phyloP scores from a whole-genome alignment of 2,797 vertebrate species.

The Philypnodon macrostomus region DNA sequence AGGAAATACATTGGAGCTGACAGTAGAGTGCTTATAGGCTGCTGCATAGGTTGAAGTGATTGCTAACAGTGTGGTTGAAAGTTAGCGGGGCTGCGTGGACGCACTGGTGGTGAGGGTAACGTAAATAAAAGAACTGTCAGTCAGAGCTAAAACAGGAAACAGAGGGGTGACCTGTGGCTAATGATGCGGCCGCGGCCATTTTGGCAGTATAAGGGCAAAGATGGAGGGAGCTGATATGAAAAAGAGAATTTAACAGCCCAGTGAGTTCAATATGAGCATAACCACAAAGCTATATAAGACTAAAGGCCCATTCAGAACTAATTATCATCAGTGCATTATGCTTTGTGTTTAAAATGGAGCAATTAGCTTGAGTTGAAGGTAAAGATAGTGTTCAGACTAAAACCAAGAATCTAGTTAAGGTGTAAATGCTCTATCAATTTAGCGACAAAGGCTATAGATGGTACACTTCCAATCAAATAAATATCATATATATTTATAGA shows the following conservation, averaged over 20 bases:
- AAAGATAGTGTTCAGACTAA: too few species aligned
- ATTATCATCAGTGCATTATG: background rate
- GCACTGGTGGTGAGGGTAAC: conserved; percentile 6
- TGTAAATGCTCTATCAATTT: too few species aligned
- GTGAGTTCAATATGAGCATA: conserved; percentile 4
- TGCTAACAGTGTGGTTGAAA: conserved; percentile 26
- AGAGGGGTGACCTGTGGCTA: conserved; percentile 31
- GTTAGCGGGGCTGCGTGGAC: conserved; percentile 5
- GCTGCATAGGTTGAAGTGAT: conserved; percentile 10
- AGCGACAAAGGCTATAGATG: too few species aligned
- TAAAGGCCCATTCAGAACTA: conserved; percentile 1
- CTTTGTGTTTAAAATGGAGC: background rate
- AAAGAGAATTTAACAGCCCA: background rate
- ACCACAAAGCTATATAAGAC: background rate
- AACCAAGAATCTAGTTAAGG: too few species aligned
- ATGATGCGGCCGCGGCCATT: conserved; percentile 14
- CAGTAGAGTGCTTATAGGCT: conserved; percentile 15
- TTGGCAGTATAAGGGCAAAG: conserved; percentile 8
- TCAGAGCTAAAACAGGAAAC: conserved; percentile 32
- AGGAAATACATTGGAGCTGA: conserved; percentile 28
- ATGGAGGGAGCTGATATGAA: conserved; percentile 3
- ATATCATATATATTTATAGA: too few species aligned
- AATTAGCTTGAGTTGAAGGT: too few species aligned
- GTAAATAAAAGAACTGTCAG: conserved; percentile 32
- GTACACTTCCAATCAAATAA: too few species aligned